Conservation (phyloP, 2,888 invertebrate genomes). For the Schrankia costaestrigalis region DNA sequence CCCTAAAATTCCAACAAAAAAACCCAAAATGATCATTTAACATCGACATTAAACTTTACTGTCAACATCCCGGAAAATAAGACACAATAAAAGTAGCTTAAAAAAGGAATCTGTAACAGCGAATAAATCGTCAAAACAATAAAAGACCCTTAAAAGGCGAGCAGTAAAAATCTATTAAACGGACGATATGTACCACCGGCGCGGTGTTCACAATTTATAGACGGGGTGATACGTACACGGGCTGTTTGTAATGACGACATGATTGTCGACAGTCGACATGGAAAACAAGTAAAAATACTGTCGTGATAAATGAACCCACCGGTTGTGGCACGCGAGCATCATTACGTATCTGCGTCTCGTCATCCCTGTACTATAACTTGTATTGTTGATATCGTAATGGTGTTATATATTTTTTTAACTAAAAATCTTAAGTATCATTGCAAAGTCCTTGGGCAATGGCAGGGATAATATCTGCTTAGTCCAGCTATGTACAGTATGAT, state of each 20-base stretch:
- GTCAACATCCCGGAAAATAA: constrained; percentile 19
- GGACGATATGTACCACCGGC: constrained; percentile 63
- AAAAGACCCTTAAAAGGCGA: constrained; percentile 44
- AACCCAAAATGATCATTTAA: no score
- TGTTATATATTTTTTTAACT: no score
- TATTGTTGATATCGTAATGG: no score
- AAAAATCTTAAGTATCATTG: no score
- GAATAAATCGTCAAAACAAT: constrained; percentile 35
- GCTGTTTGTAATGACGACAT: constrained; percentile 75
- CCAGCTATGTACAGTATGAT: no score
- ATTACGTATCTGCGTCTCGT: constrained; percentile 44
- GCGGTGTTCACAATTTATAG: constrained; percentile 75
- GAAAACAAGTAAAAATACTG: constrained; percentile 73
- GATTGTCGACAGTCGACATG: constrained; percentile 73
- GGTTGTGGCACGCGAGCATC: constrained; percentile 63
- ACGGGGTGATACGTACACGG: constrained; percentile 64
- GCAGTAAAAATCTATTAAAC: constrained; percentile 69
- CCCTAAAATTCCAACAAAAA: no score
- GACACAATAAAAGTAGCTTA: constrained; percentile 19
- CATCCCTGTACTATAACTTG: no score
- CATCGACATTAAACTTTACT: constrained; percentile 23
- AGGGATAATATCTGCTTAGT: no score
- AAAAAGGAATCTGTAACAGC: constrained; percentile 31
- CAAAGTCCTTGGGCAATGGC: no score
- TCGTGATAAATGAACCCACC: constrained; percentile 66